Conservation (phyloP, 2,797 vertebrate species). For the Aplochiton taeniatus region DNA sequence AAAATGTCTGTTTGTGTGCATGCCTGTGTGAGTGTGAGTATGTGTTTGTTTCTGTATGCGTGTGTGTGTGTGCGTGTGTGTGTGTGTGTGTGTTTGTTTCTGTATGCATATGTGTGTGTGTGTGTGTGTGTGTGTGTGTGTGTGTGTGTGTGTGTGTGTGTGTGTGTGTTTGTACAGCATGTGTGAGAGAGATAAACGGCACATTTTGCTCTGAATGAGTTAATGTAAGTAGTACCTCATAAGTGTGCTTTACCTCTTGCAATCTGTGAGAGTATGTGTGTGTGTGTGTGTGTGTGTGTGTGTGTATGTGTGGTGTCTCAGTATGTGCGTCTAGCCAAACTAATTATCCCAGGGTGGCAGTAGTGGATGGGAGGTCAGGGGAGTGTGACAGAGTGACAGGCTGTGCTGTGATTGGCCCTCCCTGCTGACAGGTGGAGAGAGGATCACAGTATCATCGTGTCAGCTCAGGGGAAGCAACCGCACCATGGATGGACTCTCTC, state of each 20-base stretch:
- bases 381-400: constrained; percentile 35
- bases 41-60: constrained; percentile 3
- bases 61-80: not conserved
- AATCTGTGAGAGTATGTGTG: not conserved
- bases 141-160: constrained; percentile 5
- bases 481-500: not conserved
- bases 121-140: not conserved
- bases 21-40: constrained; percentile 5
- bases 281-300: constrained; percentile 5
- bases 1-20: constrained; percentile 3
- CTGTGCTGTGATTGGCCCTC: constrained; percentile 51
- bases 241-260: too few relatives aligned
- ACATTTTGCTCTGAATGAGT: too few relatives aligned
- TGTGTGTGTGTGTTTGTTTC: not conserved
- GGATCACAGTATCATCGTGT: constrained; percentile 40
- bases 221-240: too few relatives aligned
- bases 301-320: constrained; percentile 13
- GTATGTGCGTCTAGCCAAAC: constrained; percentile 31
- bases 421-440: constrained; percentile 46
- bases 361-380: constrained; percentile 49
- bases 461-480: constrained; percentile 28
- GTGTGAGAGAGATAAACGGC: too few relatives aligned
- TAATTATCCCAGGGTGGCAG: constrained; percentile 51
- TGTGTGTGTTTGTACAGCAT: not conserved
- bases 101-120: not conserved